phyloP scores from a whole-genome alignment of 2,797 vertebrate species.

The Karalla daura region DNA sequence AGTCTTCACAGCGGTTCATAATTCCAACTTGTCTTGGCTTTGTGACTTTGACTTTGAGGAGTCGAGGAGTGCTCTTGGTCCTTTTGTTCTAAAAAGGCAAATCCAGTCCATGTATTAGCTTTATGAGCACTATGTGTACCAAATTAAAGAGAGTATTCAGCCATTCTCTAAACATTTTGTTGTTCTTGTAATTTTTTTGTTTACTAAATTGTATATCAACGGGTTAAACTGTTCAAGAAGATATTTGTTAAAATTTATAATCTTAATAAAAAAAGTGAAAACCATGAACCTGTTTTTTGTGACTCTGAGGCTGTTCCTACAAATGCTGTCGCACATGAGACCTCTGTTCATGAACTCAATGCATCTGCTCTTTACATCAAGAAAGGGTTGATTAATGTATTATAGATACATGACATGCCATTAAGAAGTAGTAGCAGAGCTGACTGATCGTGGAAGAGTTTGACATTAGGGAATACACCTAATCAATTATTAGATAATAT shows the following conservation, averaged over 20 bases:
- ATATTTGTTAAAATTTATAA: slow-evolving; percentile 94
- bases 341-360: neutral
- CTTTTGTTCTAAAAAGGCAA: slow-evolving; percentile 98
- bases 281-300: slow-evolving; percentile 30
- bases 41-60: slow-evolving; percentile 82
- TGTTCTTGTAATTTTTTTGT: slow-evolving; percentile 93
- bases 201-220: slow-evolving; percentile 93
- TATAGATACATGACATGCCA: neutral
- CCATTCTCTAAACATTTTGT: slow-evolving; percentile 85
- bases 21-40: slow-evolving; percentile 87
- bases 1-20: slow-evolving; percentile 81
- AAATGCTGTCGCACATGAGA: neutral
- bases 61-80: slow-evolving; percentile 73
- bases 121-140: slow-evolving; percentile 90
- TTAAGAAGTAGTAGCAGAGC: too few species aligned
- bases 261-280: slow-evolving; percentile 91
- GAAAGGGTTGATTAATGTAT: neutral
- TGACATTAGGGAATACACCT: too few species aligned
- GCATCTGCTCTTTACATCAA: too few species aligned
- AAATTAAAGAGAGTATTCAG: slow-evolving; percentile 89
- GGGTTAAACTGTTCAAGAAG: slow-evolving; percentile 94
- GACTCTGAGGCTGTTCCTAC: slow-evolving; percentile 19
- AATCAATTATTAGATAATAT: too few species aligned
- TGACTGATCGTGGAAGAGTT: too few species aligned
- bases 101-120: slow-evolving; percentile 82